Base-by-base conservation (phyloP, 2,888 invertebrate genomes). In the Nasonia oneida region DNA sequence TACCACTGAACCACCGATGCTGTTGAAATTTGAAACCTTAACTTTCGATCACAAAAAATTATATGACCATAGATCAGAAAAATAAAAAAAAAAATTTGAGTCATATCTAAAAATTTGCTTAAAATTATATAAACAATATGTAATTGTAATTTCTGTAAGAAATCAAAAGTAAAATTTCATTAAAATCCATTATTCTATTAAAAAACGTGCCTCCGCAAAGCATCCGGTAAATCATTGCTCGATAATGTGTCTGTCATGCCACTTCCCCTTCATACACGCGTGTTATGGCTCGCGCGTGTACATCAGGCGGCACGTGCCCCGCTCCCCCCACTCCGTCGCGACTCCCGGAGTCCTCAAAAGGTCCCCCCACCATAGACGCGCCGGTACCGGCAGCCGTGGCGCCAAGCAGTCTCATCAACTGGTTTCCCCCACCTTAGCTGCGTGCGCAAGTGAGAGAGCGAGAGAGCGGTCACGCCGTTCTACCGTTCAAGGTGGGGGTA, bases 1-100 rank as follows among this genome's bases (percentile, higher is more conserved):
- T 93, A 92, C 92, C 92, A 93, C 92, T 93, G 91, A 92, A 93
- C 92, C 92, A 93, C 90, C 91, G 92, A 92, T 93, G 92, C 92
- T 90, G 74, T 42, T 73, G 42, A 42, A 0, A 73, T 3, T 42
- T 1, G 3, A 0, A 23, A 12, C 0, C 10, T 4, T 47, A 42
- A n/a, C 1, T 47, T 42, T 73, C 18, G 12, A 12, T 2, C n/a
- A 73, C 37, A 10, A 42, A 42, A 12, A 18, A 14, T n/a, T 2
- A 23, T 47, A 6, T 73, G 1, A 12, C 2, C 15, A 18, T 23
- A 42, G 29, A 53, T 15, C 18, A 15, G 10, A 23, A 61, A 5
- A 61, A 61, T 23, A 8, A 4, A 61, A 23, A 23, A 23, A 23
- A 61, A 23, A 4, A 8, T 74, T 1, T 1, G 8, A 10, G 10